These are phyloP conservation scores for Pocillopora verrucosa DNA, from an alignment of 64 coral and sea anemone genomes.

Conservation along the genomic window DNA sequence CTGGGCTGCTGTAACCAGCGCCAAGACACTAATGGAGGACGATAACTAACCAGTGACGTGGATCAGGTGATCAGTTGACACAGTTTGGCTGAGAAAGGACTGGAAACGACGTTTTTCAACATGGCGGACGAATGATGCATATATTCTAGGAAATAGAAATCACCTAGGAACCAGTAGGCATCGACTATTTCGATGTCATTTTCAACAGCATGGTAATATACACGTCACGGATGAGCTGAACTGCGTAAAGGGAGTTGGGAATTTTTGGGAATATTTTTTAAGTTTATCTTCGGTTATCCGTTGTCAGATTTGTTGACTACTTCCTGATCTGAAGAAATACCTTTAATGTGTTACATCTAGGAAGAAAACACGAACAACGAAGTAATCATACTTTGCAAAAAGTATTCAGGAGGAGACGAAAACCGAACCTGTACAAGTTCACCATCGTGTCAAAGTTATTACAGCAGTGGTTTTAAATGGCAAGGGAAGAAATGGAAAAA, in stretches of 20 bases:
- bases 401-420: too few relatives aligned
- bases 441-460: not conserved
- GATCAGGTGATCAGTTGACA: conserved; percentile 30
- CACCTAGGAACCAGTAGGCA: conserved; percentile 4
- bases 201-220: not conserved
- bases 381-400: too few relatives aligned
- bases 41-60: not conserved
- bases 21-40: conserved; percentile 73
- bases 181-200: not conserved
- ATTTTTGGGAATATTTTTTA: not conserved
- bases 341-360: too few relatives aligned
- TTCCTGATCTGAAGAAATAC: too few relatives aligned
- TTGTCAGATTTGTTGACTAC: too few relatives aligned
- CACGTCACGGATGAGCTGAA: conserved; percentile 36
- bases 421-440: not conserved
- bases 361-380: too few relatives aligned
- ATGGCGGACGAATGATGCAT: not conserved
- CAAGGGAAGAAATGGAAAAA: not conserved
- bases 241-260: not conserved
- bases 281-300: too few relatives aligned
- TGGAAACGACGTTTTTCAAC: not conserved
- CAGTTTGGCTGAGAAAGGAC: too few relatives aligned
- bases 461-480: not conserved
- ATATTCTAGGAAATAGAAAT: not conserved
- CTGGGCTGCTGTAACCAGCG: conserved; percentile 81